Percentiles rank a stretch among this genome's conserved stretches.
phyloP scores from a whole-genome alignment of 2,113 vertebrate species.

The Penelope pileata region DNA sequence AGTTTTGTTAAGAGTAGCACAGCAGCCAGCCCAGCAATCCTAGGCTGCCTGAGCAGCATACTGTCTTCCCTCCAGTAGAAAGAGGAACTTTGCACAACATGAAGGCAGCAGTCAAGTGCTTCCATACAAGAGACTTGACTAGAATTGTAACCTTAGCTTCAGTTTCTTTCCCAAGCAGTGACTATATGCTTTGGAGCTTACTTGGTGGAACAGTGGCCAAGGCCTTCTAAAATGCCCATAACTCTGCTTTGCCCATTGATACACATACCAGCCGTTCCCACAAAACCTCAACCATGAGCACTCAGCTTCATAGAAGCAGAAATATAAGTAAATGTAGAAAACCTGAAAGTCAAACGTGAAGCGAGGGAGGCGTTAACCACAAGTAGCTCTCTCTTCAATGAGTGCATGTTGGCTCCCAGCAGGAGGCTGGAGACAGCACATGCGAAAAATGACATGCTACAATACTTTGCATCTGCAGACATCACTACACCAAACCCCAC shows the following conservation, averaged over 20 bases:
- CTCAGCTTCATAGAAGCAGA: background rate
- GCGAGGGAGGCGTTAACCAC: background rate
- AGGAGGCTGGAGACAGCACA: background rate
- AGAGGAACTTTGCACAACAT: background rate
- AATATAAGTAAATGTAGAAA: background rate
- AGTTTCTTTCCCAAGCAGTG: background rate
- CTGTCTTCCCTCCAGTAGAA: background rate
- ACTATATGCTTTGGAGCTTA: background rate
- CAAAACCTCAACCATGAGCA: background rate
- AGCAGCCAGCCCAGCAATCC: background rate
- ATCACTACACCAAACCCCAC: background rate
- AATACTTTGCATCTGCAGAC: background rate
- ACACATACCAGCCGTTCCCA: background rate
- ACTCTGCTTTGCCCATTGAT: background rate
- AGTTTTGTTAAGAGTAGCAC: background rate
- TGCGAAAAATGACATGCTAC: accelerated
- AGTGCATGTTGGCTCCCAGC: background rate
- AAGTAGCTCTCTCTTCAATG: background rate
- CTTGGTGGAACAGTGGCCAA: background rate
- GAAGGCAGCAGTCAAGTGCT: background rate
- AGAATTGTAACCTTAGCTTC: background rate
- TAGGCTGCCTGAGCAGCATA: background rate
- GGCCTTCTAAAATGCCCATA: background rate
- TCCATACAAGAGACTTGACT: background rate
- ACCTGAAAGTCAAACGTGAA: background rate